phyloP scores from a whole-genome alignment of 2,113 vertebrate species.

The Paramormyrops kingsleyae region DNA sequence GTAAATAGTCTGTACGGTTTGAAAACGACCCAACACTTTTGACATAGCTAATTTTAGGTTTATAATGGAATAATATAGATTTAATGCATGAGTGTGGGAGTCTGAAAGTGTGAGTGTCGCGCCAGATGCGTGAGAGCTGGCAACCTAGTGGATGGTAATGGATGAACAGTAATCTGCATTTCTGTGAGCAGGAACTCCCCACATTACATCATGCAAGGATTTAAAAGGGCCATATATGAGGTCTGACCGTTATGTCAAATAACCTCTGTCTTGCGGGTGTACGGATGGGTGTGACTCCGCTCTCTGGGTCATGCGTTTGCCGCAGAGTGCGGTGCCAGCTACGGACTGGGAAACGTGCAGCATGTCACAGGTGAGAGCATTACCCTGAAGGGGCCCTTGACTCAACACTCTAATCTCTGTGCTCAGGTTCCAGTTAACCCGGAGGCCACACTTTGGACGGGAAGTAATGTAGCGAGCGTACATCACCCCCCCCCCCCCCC shows the following conservation, averaged over 20 bases:
- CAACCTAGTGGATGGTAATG: neutral
- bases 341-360: neutral
- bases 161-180: neutral
- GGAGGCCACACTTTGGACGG: constrained; percentile 35
- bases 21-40: neutral
- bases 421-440: constrained; percentile 56
- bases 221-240: neutral
- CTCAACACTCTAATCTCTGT: constrained; percentile 47
- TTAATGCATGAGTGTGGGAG: neutral
- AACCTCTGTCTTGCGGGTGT: neutral
- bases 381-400: constrained; percentile 38
- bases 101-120: neutral
- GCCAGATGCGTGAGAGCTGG: neutral
- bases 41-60: neutral
- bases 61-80: neutral
- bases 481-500: constrained; percentile 24
- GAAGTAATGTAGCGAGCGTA: constrained; percentile 6
- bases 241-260: neutral
- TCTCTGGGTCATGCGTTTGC: neutral
- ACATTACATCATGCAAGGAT: neutral
- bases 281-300: neutral
- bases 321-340: neutral
- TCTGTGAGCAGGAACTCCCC: neutral
- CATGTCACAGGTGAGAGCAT: constrained; percentile 43
- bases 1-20: neutral